Evolutionary conservation across 1,140 invertebrate species (phyloP).

Genomic region (Teleopsis dalmanni): DNA sequence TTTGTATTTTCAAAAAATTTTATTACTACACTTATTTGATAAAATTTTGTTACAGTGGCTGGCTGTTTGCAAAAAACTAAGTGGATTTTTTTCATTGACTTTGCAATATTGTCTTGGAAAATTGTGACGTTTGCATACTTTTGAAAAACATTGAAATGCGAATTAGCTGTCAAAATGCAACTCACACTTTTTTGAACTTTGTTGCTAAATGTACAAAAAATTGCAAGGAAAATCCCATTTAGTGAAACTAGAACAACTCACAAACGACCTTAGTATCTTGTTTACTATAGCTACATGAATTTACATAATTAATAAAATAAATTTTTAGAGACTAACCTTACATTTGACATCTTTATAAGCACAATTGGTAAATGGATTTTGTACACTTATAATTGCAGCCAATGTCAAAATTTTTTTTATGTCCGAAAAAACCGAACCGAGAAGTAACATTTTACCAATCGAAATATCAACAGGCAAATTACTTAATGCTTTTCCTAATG

Average conservation of each 20-base stretch:
- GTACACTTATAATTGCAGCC: constrained; percentile 86
- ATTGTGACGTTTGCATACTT: too few species aligned
- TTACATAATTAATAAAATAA: constrained; percentile 3
- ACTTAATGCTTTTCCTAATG: constrained; percentile 79
- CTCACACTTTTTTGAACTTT: too few species aligned
- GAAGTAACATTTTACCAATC: constrained; percentile 93
- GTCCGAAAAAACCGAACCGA: constrained; percentile 83
- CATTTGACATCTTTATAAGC: constrained; percentile 80
- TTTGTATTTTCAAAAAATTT: too few species aligned
- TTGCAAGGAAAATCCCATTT: not conserved
- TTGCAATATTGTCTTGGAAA: too few species aligned
- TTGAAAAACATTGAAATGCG: too few species aligned
- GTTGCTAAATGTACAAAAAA: not conserved
- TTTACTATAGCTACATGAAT: too few species aligned
- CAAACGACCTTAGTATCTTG: too few species aligned
- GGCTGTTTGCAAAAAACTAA: too few species aligned
- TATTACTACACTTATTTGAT: too few species aligned
- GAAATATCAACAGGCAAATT: constrained; percentile 89
- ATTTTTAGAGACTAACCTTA: constrained; percentile 51
- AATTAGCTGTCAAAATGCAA: too few species aligned
- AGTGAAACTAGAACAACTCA: not conserved
- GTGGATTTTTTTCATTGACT: too few species aligned
- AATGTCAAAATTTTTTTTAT: constrained; percentile 88
- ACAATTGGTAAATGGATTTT: constrained; percentile 84
- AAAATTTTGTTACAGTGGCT: too few species aligned